Base-by-base conservation (phyloP, 2,888 invertebrate genomes). In the Liodrosophila aerea region DNA sequence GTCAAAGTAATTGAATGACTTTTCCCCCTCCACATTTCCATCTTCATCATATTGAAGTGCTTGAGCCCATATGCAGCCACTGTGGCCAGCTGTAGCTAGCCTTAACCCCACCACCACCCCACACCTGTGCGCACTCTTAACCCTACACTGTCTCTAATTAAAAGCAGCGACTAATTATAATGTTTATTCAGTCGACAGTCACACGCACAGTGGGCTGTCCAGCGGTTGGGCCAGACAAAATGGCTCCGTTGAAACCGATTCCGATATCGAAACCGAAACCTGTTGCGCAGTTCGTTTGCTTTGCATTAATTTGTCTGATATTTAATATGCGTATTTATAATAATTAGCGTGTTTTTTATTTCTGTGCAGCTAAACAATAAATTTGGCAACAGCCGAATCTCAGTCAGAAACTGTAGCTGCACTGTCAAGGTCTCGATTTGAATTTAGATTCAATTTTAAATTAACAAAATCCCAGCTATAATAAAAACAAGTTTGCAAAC, bases 1-100 rank as follows among this genome's bases (percentile, higher is more conserved):
- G 80, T 80, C 77, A 82, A 82, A 83, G 71, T 82, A 82, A 82
- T 83, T 84, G 84, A 84, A 77, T 81, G 81, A 77, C 67, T 81
- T 70, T 73, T n/a, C 8, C 5, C 4, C n/a, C 18, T 7, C 5
- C 16, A n/a, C 16, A n/a, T n/a, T n/a, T 3, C 11, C 39, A 18
- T 18, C 18, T 18, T 39, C 39, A 39, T 39, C 16, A 11, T 3
- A 7, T 29, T 9, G 39, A 4, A 66, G 43, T 69, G 66, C 77
- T 78, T 61, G 18, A 61, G 27, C 47, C 62, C 76, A 78, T 78
- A 81, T 77, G 82, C 82, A 59, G 68, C 81, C 77, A 77, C 77
- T 71, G 76, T 41, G 12, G 18, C 18, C 40, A 11, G 11, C 27
- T 37, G 9, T 27, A n/a, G n/a, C 18, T 39, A 16, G 2, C n/a